Percentiles rank a stretch among this genome's conserved stretches.
Conservation (phyloP, 1,140 invertebrate species). For the Drosophila simulans region DNA sequence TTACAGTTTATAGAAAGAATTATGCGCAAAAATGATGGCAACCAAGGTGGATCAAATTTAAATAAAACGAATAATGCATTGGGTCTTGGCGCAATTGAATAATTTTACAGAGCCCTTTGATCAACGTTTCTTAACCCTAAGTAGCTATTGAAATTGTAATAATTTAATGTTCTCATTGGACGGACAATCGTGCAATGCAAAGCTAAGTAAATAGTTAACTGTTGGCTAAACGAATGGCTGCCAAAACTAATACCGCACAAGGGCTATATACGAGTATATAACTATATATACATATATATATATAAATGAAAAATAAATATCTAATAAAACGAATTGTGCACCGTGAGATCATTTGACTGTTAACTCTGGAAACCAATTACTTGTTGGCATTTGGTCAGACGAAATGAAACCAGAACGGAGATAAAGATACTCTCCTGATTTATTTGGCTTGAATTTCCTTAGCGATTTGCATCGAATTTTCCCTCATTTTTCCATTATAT, state of each 20-base stretch:
- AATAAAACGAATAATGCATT: neutral
- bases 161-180: conserved; percentile 12
- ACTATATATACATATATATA: conserved; percentile 11
- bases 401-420: conserved; percentile 8
- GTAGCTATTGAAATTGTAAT: neutral
- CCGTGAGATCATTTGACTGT: conserved; percentile 44
- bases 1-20: conserved; percentile 6
- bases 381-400: conserved; percentile 14
- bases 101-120: neutral
- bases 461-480: conserved; percentile 22
- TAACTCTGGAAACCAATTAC: conserved; percentile 37
- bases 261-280: neutral
- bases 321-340: conserved; percentile 31
- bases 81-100: neutral
- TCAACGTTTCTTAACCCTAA: neutral
- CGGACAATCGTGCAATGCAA: conserved; percentile 20
- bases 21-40: neutral
- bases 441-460: conserved; percentile 13
- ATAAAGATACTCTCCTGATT: neutral
- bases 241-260: conserved; percentile 34
- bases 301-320: conserved; percentile 29
- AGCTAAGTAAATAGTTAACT: conserved; percentile 31
- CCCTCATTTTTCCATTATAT: conserved; percentile 19
- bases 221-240: conserved; percentile 41
- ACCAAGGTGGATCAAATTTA: neutral